phyloP scores from a whole-genome alignment of 2,888 invertebrate genomes.

The Trachelus troglodyta region DNA sequence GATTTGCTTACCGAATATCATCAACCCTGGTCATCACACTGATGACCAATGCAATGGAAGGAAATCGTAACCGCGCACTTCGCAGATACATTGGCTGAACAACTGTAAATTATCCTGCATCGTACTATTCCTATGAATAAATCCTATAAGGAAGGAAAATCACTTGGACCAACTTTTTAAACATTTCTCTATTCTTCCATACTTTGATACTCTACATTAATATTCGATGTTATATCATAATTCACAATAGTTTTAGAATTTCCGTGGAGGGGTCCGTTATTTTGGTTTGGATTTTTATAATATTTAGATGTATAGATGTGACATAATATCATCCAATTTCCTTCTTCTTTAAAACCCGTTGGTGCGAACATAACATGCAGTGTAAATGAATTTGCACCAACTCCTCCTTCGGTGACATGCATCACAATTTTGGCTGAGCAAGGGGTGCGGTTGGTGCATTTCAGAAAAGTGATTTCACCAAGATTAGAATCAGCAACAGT shows the following conservation, averaged over 20 bases:
- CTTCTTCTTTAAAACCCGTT: neutral
- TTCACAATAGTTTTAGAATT: neutral
- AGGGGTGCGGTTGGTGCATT: conserved; percentile 14
- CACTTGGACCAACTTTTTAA: neutral
- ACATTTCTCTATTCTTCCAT: neutral
- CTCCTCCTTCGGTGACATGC: conserved; percentile 3
- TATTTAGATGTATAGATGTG: neutral
- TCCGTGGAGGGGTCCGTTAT: neutral
- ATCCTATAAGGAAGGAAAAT: neutral
- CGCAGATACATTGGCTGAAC: conserved; percentile 45
- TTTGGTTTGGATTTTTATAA: neutral
- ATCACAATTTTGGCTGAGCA: neutral
- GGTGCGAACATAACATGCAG: neutral
- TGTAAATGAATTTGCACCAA: neutral
- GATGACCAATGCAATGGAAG: conserved; percentile 47
- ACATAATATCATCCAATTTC: neutral
- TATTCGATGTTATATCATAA: neutral
- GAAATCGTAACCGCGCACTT: conserved; percentile 43
- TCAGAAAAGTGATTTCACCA: conserved; percentile 7
- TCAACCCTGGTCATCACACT: conserved; percentile 36
- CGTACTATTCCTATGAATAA: neutral
- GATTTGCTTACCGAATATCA: conserved; percentile 42
- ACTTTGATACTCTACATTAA: neutral
- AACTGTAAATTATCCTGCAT: neutral
- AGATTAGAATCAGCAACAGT: neutral